Evolutionary conservation across 2,888 invertebrate genomes (phyloP).

Genomic region (Blastobasis adustella): DNA sequence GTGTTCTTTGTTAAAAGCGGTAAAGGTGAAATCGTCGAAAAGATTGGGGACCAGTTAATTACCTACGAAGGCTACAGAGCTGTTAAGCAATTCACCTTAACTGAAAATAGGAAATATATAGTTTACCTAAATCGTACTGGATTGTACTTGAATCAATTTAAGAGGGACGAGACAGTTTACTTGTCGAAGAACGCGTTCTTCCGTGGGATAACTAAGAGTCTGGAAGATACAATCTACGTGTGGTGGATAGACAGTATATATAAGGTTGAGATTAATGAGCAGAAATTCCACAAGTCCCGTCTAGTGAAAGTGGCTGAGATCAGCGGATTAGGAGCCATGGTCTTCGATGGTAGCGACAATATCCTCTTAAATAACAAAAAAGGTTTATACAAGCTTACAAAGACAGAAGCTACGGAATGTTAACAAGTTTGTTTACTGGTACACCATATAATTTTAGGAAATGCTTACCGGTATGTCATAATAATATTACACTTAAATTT

Average conservation of each 20-base stretch:
- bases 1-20: conserved; percentile 45
- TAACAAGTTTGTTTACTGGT: not conserved
- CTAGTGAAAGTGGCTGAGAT: conserved; percentile 39
- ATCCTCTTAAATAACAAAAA: conserved; percentile 44
- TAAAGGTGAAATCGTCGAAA: conserved; percentile 38
- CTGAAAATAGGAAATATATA: conserved; percentile 39
- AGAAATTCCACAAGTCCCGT: conserved; percentile 32
- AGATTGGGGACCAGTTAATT: conserved; percentile 44
- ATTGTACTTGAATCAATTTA: conserved; percentile 35
- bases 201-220: conserved; percentile 50
- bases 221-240: conserved; percentile 43
- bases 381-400: conserved; percentile 34
- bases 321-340: conserved; percentile 41
- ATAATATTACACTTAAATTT: too few relatives aligned
- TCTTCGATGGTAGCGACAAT: conserved; percentile 54
- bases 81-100: conserved; percentile 47
- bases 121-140: conserved; percentile 44
- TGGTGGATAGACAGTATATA: conserved; percentile 66
- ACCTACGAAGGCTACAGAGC: conserved; percentile 32
- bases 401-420: conserved; percentile 22
- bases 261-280: conserved; percentile 33
- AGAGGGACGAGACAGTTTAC: conserved; percentile 24
- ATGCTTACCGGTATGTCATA: too few relatives aligned
- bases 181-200: conserved; percentile 51
- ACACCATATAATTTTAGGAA: too few relatives aligned